These are phyloP conservation scores for Pterois miles DNA, from an alignment of 2,797 vertebrate genomes.

Conservation along the genomic window DNA sequence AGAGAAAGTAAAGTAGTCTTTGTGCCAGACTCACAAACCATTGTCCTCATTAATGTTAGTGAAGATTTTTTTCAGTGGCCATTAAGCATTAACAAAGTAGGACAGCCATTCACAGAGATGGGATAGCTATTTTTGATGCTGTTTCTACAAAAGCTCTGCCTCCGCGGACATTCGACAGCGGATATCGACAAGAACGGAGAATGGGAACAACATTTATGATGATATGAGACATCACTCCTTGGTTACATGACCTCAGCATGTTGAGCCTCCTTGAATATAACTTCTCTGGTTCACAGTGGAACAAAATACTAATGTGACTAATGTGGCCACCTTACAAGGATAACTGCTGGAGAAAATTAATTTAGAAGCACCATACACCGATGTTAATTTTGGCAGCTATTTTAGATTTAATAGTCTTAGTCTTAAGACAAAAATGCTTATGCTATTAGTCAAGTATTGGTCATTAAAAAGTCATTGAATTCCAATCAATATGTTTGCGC, in stretches of 20 bases:
- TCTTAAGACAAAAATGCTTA: too few relatives aligned
- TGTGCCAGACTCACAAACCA: slow-evolving; percentile 19
- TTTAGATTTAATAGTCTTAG: too few relatives aligned
- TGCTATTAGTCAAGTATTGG: too few relatives aligned
- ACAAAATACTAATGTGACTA: neutral
- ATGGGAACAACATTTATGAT: neutral
- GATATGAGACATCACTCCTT: neutral
- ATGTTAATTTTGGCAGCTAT: too few relatives aligned
- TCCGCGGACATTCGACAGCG: neutral
- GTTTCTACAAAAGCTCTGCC: slow-evolving; percentile 6
- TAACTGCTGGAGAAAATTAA: neutral
- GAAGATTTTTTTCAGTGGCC: slow-evolving; percentile 33
- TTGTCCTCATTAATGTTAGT: slow-evolving; percentile 41
- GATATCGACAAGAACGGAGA: slow-evolving; percentile 6
- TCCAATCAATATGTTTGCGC: too few relatives aligned
- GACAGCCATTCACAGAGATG: slow-evolving; percentile 36
- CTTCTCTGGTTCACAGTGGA: neutral
- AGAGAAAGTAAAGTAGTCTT: slow-evolving; percentile 18
- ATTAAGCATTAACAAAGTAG: slow-evolving; percentile 49
- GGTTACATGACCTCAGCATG: neutral
- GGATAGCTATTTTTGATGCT: slow-evolving; percentile 28
- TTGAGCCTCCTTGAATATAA: neutral
- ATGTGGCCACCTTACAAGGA: neutral
- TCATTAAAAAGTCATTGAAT: too few relatives aligned
- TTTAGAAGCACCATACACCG: neutral